Evolutionary conservation across 2,888 invertebrate genomes (phyloP).

Genomic region (Suillia variegata): DNA sequence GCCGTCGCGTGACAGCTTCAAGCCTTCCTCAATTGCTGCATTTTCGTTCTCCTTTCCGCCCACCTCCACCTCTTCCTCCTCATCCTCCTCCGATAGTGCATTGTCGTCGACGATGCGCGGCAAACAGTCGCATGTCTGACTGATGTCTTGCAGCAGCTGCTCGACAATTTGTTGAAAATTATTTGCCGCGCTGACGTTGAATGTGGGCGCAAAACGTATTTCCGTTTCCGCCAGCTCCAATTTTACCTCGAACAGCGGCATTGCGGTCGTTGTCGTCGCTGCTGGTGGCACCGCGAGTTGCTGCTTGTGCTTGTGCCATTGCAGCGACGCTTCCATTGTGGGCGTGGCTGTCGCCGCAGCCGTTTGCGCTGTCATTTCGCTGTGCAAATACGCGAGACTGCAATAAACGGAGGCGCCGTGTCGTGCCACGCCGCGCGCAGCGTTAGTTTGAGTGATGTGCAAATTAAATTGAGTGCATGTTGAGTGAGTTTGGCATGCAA

Average conservation of each 20-base stretch:
- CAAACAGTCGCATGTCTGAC: conserved; percentile 76
- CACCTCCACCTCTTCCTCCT: conserved; percentile 1
- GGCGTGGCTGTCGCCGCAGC: conserved; percentile 22
- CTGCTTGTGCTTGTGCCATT: conserved; percentile 17
- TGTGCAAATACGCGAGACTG: conserved; percentile 56
- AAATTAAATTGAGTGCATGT: conserved; percentile 49
- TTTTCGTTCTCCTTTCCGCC: background rate
- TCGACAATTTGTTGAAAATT: conserved; percentile 75
- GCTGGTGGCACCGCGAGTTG: conserved; percentile 18
- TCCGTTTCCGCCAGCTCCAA: conserved; percentile 74
- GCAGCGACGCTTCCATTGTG: conserved; percentile 11
- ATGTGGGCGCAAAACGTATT: conserved; percentile 76
- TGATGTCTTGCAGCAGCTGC: conserved; percentile 78
- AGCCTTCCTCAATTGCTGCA: background rate
- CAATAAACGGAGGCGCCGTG: no score
- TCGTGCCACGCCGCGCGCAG: no score
- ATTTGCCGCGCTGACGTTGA: conserved; percentile 69
- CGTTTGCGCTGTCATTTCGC: conserved; percentile 50
- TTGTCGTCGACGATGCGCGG: conserved; percentile 67
- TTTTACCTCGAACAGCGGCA: conserved; percentile 78
- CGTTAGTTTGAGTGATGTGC: conserved; percentile 52
- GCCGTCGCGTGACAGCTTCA: background rate
- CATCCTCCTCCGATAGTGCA: conserved; percentile 56
- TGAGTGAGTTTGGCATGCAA: conserved; percentile 14
- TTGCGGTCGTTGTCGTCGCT: conserved; percentile 10